Evolutionary conservation across 2,888 invertebrate species (phyloP), one percentile per base, ranked within the genome.

Genomic region (Heteromurus nitidus): DNA sequence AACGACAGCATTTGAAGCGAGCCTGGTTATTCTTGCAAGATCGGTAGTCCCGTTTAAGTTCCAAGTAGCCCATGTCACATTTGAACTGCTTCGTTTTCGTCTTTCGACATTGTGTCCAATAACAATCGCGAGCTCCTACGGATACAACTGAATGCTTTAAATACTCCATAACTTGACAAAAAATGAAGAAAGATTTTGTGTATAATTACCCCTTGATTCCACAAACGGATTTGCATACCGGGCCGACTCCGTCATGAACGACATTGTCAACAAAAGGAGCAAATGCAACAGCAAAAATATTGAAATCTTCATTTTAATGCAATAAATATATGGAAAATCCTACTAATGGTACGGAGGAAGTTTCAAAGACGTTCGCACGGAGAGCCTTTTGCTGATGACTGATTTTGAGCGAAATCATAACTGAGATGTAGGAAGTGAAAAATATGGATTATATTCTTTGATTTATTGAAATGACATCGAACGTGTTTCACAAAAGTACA

Each of bases 41-140:
- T 36, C 75, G 53, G 47, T 75, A 75, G 24, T 75, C 75, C 0
- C 75, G 55, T 53, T 75, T 75, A 28, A 58, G 26, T 58, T 67
- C 75, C 1, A 58, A 16, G 22, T 24, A 75, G 3, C 75, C 75
- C 75, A 75, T 58, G 11, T 26, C 67, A 28, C 75, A 75, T 50
- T 75, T 75, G 58, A 75, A 75, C 28, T 75, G 31, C 44, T 67
- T 75, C n/a, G 75, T 58, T 20, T n/a, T 75, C 13, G 75, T 75
- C 31, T 58, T 75, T 16, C 75, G n/a, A 22, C 75, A 75, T 11
- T 26, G 47, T 5, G 75, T 67, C 75, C 75, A 75, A 30, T 55
- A 58, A 36, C 75, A 75, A 1, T 75, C 67, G 26, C 31, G 24
- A 2, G 68, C 42, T 44, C 65, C 65, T 64, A 13, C 3, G 18